phyloP scores from a whole-genome alignment of 2,888 invertebrate species.

The Mythimna ferrago region DNA sequence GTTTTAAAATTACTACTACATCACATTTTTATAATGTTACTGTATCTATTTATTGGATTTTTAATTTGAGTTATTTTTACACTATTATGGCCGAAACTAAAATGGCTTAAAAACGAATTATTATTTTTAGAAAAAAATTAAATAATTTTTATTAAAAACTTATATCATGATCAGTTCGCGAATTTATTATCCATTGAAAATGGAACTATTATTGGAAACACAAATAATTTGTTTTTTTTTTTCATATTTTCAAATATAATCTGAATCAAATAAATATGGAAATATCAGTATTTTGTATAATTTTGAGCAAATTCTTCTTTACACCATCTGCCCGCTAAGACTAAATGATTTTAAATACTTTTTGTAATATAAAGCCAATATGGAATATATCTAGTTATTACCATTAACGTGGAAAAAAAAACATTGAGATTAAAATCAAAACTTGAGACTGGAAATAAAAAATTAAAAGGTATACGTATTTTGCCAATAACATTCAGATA shows the following conservation, averaged over 20 bases:
- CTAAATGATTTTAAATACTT: background rate
- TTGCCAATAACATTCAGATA: background rate
- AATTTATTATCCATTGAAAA: constrained; percentile 26
- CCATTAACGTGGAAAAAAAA: constrained; percentile 2
- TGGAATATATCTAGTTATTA: background rate
- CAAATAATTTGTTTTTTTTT: background rate
- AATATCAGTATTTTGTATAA: constrained; percentile 49
- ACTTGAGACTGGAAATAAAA: background rate
- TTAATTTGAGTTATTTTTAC: constrained; percentile 30
- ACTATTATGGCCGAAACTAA: constrained; percentile 59
- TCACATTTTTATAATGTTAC: constrained; percentile 57
- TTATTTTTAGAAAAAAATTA: constrained; percentile 9
- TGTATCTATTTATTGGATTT: constrained; percentile 39
- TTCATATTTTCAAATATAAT: constrained; percentile 6
- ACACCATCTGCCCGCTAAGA: constrained; percentile 57
- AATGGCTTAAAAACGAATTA: constrained; percentile 33
- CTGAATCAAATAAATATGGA: constrained; percentile 38
- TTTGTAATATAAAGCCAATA: background rate
- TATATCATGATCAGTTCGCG: constrained; percentile 20
- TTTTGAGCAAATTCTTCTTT: constrained; percentile 66
- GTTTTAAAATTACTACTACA: constrained; percentile 54
- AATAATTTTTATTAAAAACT: constrained; percentile 1
- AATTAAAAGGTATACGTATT: constrained; percentile 27
- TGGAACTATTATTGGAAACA: background rate
- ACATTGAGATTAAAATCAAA: background rate